phyloP scores from a whole-genome alignment of 2,888 invertebrate species.

The Heliconius charithonia region DNA sequence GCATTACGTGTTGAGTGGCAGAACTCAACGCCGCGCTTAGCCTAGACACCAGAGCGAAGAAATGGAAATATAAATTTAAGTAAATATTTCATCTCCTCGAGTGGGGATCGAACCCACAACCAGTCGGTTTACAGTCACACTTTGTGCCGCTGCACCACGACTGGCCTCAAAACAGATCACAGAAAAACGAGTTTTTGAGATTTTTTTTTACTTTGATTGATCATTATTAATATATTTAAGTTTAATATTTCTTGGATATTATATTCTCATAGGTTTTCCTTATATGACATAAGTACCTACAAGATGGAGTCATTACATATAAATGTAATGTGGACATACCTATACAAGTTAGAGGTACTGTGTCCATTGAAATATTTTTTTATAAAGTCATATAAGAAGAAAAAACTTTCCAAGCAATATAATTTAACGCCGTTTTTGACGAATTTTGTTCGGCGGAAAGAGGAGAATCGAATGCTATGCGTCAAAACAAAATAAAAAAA shows the following conservation, averaged over 20 bases:
- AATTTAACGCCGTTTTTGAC: not conserved
- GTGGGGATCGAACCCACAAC: no score
- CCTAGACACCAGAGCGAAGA: no score
- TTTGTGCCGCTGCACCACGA: no score
- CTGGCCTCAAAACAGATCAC: no score
- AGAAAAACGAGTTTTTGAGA: not conserved
- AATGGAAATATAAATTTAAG: no score
- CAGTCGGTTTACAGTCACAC: no score
- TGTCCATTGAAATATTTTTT: not conserved
- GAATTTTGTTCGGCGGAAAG: no score
- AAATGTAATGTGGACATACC: not conserved
- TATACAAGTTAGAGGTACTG: not conserved
- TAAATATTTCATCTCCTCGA: no score
- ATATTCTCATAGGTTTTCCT: constrained; percentile 15
- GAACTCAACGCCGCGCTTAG: no score
- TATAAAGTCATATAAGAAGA: not conserved
- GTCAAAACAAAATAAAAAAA: no score
- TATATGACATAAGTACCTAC: not conserved
- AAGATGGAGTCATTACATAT: not conserved
- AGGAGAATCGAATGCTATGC: no score
- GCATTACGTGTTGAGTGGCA: no score
- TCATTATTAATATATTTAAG: not conserved
- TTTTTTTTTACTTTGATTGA: constrained; percentile 3
- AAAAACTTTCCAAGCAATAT: not conserved
- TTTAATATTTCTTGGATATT: not conserved